These are phyloP conservation scores for Urocitellus parryii DNA, from an alignment of 2,113 vertebrate genomes.

Conservation along the genomic window DNA sequence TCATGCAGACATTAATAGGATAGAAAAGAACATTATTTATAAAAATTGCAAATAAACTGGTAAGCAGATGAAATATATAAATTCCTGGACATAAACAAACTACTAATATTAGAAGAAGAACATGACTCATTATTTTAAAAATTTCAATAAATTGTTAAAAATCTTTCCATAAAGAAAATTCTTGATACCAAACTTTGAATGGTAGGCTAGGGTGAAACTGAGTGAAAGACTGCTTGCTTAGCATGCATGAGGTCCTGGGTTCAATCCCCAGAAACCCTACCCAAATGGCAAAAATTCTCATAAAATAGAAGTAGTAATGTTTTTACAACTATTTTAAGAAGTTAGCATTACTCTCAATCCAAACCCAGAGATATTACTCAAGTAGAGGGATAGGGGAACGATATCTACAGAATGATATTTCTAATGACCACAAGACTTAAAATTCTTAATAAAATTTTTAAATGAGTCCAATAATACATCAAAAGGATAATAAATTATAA, in stretches of 20 bases:
- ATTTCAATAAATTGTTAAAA: not conserved
- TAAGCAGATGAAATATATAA: not conserved
- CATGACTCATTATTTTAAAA: not conserved
- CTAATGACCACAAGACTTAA: not conserved
- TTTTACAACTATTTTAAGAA: not conserved
- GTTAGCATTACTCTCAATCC: not conserved
- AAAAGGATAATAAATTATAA: not conserved
- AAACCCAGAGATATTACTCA: not conserved
- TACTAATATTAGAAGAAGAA: too few relatives aligned
- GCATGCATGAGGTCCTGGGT: too few relatives aligned
- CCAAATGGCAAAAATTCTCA: not conserved
- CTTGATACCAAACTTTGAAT: not conserved
- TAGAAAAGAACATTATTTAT: not conserved
- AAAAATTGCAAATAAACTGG: not conserved
- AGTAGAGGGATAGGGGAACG: not conserved
- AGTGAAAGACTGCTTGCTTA: too few relatives aligned
- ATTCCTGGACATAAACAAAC: not conserved
- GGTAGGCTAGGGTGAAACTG: not conserved
- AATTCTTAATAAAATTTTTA: not conserved
- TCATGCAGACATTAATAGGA: not conserved
- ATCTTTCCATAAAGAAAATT: not conserved
- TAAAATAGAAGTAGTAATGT: not conserved
- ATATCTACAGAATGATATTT: not conserved
- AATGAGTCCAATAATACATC: not conserved
- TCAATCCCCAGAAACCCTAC: too few relatives aligned